These are phyloP conservation scores for Aplochiton taeniatus DNA, from an alignment of 2,797 vertebrate genomes.

Conservation along the genomic window DNA sequence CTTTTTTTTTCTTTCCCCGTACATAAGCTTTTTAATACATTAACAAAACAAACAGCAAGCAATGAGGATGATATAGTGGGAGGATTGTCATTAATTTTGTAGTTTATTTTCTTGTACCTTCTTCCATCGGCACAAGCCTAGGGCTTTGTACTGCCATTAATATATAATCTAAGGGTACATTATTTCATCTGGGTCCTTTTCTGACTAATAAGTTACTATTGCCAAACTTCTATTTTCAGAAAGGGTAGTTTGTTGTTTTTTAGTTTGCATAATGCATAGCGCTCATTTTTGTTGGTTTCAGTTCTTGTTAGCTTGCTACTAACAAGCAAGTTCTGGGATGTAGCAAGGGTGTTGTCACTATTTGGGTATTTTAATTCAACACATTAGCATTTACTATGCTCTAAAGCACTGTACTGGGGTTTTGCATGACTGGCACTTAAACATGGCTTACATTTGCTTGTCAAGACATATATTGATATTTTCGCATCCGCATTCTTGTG, in stretches of 20 bases:
- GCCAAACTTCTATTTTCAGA: too few species aligned
- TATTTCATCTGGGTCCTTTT: not conserved
- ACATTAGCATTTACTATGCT: not conserved
- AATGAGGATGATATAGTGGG: too few species aligned
- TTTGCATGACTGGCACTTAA: conserved; percentile 56
- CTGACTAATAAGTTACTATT: not conserved
- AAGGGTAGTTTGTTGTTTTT: too few species aligned
- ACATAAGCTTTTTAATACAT: too few species aligned
- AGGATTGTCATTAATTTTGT: too few species aligned
- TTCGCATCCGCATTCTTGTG: conserved; percentile 55
- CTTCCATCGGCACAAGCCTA: conserved; percentile 59
- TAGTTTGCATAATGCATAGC: too few species aligned
- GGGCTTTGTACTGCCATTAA: conserved; percentile 70
- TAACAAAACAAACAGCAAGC: too few species aligned
- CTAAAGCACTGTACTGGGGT: not conserved
- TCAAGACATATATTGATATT: conserved; percentile 53
- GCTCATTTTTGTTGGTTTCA: too few species aligned
- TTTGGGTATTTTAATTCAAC: conserved; percentile 20
- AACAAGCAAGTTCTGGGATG: conserved; percentile 43
- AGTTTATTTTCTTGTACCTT: not conserved
- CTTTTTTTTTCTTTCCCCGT: too few species aligned
- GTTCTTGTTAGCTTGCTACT: conserved; percentile 46
- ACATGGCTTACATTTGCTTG: conserved; percentile 51
- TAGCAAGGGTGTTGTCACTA: conserved; percentile 10
- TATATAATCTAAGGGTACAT: conserved; percentile 34